Evolutionary conservation across 2,888 invertebrate genomes (phyloP).

Genomic region (Parapristionchus giblindavisi): DNA sequence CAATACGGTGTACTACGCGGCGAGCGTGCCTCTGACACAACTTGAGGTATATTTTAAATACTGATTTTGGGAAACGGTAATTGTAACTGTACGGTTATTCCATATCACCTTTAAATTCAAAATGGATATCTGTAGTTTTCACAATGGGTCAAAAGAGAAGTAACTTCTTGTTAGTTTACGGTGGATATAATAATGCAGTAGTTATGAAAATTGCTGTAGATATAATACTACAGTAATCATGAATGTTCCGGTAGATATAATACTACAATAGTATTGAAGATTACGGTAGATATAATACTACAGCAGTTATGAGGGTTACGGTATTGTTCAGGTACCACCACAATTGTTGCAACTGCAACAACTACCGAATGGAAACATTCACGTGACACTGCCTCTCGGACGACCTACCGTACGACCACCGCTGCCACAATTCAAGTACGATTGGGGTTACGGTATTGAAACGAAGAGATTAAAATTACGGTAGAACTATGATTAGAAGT

Average conservation of each 20-base stretch:
- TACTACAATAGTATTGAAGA: too few species aligned
- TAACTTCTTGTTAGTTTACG: too few species aligned
- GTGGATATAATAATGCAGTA: too few species aligned
- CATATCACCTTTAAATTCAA: too few species aligned
- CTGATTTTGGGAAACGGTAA: too few species aligned
- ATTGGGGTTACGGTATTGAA: not conserved
- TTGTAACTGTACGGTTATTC: too few species aligned
- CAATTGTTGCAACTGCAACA: slow-evolving; percentile 60
- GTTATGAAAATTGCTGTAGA: too few species aligned
- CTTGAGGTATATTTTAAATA: slow-evolving; percentile 44
- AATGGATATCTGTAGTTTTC: too few species aligned
- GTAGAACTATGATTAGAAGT: not conserved
- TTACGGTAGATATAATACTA: too few species aligned
- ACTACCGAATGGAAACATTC: slow-evolving; percentile 63
- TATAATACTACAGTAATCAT: too few species aligned
- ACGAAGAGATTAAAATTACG: not conserved
- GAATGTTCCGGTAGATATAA: too few species aligned
- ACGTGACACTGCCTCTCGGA: slow-evolving; percentile 60
- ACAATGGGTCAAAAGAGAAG: too few species aligned
- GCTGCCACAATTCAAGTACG: slow-evolving; percentile 46
- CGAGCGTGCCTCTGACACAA: slow-evolving; percentile 46
- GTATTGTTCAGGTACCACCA: slow-evolving; percentile 51
- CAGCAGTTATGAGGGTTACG: not conserved
- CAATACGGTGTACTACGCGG: slow-evolving; percentile 50
- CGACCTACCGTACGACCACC: slow-evolving; percentile 51